Evolutionary conservation across 1,140 invertebrate species (phyloP).

Genomic region (Medauroidea extradentata): DNA sequence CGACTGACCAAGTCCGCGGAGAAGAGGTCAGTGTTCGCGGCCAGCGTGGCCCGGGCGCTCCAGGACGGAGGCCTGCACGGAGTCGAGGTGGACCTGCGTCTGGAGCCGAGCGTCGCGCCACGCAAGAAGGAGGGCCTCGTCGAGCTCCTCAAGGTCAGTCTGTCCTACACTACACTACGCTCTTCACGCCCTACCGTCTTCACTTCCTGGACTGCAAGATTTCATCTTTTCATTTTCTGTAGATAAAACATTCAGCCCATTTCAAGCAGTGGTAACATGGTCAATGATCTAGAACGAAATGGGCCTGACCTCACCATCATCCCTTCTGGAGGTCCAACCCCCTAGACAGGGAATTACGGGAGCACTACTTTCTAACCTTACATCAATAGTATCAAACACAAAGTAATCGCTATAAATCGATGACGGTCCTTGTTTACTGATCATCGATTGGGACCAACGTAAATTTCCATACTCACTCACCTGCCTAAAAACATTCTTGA

Average conservation of each 20-base stretch:
- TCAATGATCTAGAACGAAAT: too few species aligned
- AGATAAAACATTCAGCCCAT: neutral
- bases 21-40: slow-evolving; percentile 27
- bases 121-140: slow-evolving; percentile 52
- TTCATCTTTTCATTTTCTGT: neutral
- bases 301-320: too few species aligned
- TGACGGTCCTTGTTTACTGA: too few species aligned
- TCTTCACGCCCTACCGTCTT: neutral
- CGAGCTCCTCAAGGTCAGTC: slow-evolving; percentile 50
- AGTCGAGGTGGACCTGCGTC: slow-evolving; percentile 58
- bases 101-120: slow-evolving; percentile 44
- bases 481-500: too few species aligned
- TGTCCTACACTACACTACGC: too few species aligned
- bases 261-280: neutral
- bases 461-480: too few species aligned
- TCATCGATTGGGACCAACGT: too few species aligned
- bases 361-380: too few species aligned
- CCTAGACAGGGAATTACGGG: too few species aligned
- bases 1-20: slow-evolving; percentile 12
- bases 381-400: too few species aligned
- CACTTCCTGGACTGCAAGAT: neutral
- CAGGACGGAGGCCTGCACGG: slow-evolving; percentile 56
- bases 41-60: slow-evolving; percentile 45
- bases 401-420: too few species aligned
- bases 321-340: too few species aligned